Percentiles rank a stretch among this genome's conserved stretches.
Evolutionary conservation across 1,140 invertebrate species (phyloP).

Genomic region (Ephestia elutella): DNA sequence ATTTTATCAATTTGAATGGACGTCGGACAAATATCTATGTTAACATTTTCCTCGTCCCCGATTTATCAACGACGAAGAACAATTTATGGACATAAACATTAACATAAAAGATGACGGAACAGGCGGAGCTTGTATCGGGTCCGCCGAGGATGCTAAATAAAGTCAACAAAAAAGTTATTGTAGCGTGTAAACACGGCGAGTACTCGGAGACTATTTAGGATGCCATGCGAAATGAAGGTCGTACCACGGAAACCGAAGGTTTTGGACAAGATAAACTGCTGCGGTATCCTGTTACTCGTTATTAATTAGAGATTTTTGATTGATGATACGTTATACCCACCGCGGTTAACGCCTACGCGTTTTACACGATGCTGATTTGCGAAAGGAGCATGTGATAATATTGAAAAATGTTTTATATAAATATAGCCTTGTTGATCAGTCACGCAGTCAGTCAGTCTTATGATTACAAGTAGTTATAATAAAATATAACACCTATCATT

Average conservation of each 20-base stretch:
- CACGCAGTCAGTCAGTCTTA: too few relatives aligned
- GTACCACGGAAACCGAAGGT: not conserved
- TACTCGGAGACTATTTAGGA: not conserved
- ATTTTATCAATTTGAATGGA: not conserved
- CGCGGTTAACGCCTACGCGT: too few relatives aligned
- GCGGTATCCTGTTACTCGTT: too few relatives aligned
- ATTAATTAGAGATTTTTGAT: too few relatives aligned
- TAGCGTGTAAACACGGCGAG: slow-evolving; percentile 5
- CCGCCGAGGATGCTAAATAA: slow-evolving; percentile 7
- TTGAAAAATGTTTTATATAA: too few relatives aligned
- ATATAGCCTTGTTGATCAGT: too few relatives aligned
- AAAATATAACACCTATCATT: too few relatives aligned
- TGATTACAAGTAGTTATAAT: too few relatives aligned
- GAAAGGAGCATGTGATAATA: too few relatives aligned
- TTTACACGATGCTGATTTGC: too few relatives aligned
- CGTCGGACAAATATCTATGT: not conserved
- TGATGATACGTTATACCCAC: too few relatives aligned
- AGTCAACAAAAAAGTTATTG: slow-evolving; percentile 13
- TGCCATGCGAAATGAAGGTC: slow-evolving; percentile 6
- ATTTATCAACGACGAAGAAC: not conserved
- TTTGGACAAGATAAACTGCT: too few relatives aligned
- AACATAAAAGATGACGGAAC: slow-evolving; percentile 1
- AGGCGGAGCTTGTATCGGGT: not conserved
- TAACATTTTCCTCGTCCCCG: not conserved
- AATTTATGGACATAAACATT: not conserved